Conservation (phyloP, 2,888 invertebrate species). For the Caenorhabditis parvicauda region DNA sequence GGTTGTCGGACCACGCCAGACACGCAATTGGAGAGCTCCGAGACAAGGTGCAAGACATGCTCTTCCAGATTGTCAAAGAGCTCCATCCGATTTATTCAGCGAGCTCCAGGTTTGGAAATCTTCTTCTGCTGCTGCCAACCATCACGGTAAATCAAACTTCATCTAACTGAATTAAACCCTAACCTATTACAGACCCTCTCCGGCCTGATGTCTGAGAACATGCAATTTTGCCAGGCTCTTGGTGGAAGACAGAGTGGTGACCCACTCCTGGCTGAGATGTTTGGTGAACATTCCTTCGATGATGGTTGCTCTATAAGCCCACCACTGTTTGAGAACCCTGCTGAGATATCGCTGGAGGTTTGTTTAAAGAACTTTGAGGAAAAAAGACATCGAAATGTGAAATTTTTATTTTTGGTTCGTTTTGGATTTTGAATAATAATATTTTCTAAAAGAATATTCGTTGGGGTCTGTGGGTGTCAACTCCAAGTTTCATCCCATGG, state of each 20-base stretch:
- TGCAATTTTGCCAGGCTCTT: constrained; percentile 59
- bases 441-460: too few species aligned
- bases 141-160: constrained; percentile 45
- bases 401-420: too few species aligned
- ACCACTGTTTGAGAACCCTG: constrained; percentile 56
- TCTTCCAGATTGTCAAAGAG: constrained; percentile 62
- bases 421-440: too few species aligned
- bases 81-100: constrained; percentile 53
- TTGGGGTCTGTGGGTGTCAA: too few species aligned
- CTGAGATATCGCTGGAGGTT: constrained; percentile 53
- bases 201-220: constrained; percentile 60
- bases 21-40: constrained; percentile 52
- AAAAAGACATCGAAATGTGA: too few species aligned
- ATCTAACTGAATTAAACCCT: not conserved
- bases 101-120: constrained; percentile 58
- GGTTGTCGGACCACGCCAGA: constrained; percentile 51
- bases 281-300: constrained; percentile 49
- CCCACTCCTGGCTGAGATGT: constrained; percentile 59
- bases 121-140: constrained; percentile 57
- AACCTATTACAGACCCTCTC: constrained; percentile 52
- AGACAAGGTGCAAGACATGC: constrained; percentile 60
- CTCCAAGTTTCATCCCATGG: too few species aligned
- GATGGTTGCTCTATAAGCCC: constrained; percentile 39
- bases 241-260: constrained; percentile 46
- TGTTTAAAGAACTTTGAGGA: too few species aligned